Evolutionary conservation across 2,797 vertebrate species (phyloP), one percentile per base, ranked within the genome.

Genomic region (Clamator glandarius): DNA sequence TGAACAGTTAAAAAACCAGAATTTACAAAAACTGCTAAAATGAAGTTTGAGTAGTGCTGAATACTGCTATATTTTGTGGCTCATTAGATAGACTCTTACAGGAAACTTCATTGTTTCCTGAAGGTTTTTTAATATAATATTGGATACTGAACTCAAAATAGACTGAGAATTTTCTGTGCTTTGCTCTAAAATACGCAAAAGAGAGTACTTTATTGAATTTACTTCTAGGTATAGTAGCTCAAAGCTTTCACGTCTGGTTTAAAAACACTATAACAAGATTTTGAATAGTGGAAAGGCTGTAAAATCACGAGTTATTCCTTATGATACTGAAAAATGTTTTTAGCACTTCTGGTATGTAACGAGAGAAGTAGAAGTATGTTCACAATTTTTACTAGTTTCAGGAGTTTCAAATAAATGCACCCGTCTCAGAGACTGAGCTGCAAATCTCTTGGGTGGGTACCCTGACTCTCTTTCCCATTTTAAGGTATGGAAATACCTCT

Each of bases 21-120:
- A 51, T 64, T 91, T 51, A 76, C 63, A 52, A 83, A 73, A 94
- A 50, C 23, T 85, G 35, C 48, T 95, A 54, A 77, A 63, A 68
- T 91, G 54, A 73, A 85, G 55, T 93, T 87, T 59, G 93, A 95
- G 76, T 84, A 79, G 25, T 93, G 68, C 78, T 89, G 75, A 94
- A 89, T 76, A 35, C 77, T 88, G 39, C 54, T 89, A 8, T 70
- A 63, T 87, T 95, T 90, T 96, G 72, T 94, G 89, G 72, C 66
- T 93, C 67, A 70, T 50, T 92, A 74, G 93, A 67, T 93, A 66
- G 52, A 67, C 67, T 90, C 20, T 79, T 83, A 87, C 15, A 90
- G 76, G 16, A 67, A 87, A 78, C 84, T 78, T 82, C 6, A 58
- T 28, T 76, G 24, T 87, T 95, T 94, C 85, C 92, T 95, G 15